A percentile compares a stretch with the other conserved stretches of the same genome.
Conservation (phyloP, 2,888 invertebrate species). For the Sphaerophoria taeniata region DNA sequence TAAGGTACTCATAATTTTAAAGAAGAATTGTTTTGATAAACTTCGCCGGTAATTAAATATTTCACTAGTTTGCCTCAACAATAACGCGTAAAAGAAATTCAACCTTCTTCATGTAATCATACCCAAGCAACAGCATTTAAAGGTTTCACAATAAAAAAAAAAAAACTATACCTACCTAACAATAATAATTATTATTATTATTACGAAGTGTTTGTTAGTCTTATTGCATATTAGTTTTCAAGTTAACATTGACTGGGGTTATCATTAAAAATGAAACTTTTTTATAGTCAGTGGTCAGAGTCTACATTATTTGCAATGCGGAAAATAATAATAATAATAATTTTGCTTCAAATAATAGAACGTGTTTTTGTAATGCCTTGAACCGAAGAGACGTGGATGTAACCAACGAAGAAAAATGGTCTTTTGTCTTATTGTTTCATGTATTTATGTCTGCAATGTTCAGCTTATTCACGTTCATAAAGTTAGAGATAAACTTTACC, state of each 20-base stretch:
- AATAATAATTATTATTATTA: constrained; percentile 3
- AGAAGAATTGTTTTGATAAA: neutral
- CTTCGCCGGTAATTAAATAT: constrained; percentile 21
- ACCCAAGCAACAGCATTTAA: constrained; percentile 53
- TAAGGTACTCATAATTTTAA: neutral
- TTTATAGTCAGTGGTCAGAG: constrained; percentile 28
- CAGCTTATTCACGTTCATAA: no score
- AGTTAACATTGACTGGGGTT: constrained; percentile 59
- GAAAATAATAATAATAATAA: neutral
- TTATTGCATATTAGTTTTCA: constrained; percentile 51
- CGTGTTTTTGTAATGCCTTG: constrained; percentile 27
- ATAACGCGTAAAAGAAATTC: constrained; percentile 22
- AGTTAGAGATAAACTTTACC: no score
- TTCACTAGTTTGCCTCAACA: constrained; percentile 1
- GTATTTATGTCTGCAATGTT: no score
- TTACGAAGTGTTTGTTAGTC: neutral
- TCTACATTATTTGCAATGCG: neutral
- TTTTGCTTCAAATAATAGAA: constrained; percentile 1
- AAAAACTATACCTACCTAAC: neutral
- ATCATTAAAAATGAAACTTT: constrained; percentile 48
- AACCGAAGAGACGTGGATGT: neutral
- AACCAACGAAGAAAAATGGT: neutral
- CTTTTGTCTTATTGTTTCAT: neutral
- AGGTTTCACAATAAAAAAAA: constrained; percentile 48
- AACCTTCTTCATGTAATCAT: constrained; percentile 27